phyloP scores from a whole-genome alignment of 2,797 vertebrate species.

The Choloepus didactylus region DNA sequence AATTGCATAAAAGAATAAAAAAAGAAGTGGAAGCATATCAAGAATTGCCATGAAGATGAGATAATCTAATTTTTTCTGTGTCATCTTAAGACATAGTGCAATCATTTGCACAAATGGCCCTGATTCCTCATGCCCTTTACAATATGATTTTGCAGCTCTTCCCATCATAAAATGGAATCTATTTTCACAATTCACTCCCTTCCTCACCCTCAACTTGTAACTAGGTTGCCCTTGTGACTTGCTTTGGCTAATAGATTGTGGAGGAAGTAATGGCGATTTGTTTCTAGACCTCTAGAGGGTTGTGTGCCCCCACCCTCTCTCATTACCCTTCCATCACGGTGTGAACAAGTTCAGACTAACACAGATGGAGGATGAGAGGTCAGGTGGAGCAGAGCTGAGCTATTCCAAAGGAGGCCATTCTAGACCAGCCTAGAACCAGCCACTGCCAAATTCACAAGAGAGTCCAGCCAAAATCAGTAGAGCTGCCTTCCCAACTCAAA shows the following conservation, averaged over 20 bases:
- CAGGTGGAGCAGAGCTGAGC: neutral
- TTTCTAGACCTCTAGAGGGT: neutral
- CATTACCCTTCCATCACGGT: neutral
- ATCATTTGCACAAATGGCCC: neutral
- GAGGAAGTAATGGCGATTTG: neutral
- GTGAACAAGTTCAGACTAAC: neutral
- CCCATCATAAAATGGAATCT: neutral
- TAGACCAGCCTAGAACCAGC: neutral
- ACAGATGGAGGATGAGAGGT: neutral
- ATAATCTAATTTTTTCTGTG: neutral
- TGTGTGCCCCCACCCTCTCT: neutral
- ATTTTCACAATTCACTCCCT: neutral
- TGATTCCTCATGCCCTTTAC: neutral
- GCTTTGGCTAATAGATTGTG: neutral
- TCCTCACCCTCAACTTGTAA: neutral
- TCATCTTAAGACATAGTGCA: neutral
- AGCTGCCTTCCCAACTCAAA: neutral
- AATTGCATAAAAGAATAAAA: too few species aligned
- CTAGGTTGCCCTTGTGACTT: neutral
- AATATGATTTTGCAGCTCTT: neutral
- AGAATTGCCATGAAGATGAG: neutral
- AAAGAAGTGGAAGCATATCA: neutral
- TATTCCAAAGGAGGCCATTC: neutral
- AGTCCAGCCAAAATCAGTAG: neutral
- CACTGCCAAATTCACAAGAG: neutral